A percentile compares a stretch with the other conserved stretches of the same genome.
Conservation (phyloP, 2,113 vertebrate genomes). For the Petromus typicus region DNA sequence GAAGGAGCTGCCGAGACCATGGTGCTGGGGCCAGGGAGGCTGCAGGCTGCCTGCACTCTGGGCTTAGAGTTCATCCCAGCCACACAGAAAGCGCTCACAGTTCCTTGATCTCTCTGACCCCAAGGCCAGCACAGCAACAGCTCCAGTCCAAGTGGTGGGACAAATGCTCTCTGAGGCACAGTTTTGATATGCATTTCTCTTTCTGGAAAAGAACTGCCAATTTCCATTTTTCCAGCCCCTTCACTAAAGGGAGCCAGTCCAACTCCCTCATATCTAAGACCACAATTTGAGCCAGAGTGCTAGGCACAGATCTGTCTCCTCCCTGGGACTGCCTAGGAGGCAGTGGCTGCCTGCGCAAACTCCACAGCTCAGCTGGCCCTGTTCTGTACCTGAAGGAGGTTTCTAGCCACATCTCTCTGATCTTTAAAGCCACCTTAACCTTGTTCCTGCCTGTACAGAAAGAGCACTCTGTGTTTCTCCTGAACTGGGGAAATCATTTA, state of each 20-base stretch:
- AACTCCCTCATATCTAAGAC: neutral
- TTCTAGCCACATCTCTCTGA: neutral
- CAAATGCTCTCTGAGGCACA: neutral
- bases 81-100: too few species aligned
- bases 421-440: neutral
- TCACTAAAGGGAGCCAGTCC: neutral
- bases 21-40: neutral
- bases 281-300: neutral
- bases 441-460: neutral
- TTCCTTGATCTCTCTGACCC: neutral
- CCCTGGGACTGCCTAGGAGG: neutral
- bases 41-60: neutral
- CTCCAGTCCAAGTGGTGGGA: neutral
- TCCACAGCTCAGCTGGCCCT: fast-evolving
- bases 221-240: neutral
- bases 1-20: neutral
- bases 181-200: conserved; percentile 33
- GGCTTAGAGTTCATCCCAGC: neutral
- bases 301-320: neutral
- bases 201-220: neutral
- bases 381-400: neutral
- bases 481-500: neutral
- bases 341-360: neutral
- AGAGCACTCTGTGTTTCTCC: neutral
- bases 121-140: neutral